phyloP scores from a whole-genome alignment of 37 sponge, comb jelly and placozoan genomes.

The Crambe crambe region DNA sequence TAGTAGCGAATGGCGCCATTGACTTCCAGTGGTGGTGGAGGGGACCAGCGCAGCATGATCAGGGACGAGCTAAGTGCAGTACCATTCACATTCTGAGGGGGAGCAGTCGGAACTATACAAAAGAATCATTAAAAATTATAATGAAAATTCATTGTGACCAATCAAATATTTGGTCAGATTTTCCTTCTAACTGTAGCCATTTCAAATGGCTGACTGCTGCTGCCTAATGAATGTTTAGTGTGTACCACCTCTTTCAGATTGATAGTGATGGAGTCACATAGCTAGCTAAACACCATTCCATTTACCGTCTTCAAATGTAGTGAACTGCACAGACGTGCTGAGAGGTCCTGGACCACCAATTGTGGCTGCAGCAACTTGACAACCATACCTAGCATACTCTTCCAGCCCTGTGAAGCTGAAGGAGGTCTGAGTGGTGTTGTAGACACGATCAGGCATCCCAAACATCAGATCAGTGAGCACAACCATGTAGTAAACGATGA shows the following conservation, averaged over 20 bases:
- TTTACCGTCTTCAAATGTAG: constrained; percentile 12
- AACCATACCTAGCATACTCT: constrained; percentile 19
- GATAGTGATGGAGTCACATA: no score
- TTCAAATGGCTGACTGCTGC: no score
- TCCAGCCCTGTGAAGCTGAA: constrained; percentile 22
- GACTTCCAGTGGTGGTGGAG: constrained; percentile 14
- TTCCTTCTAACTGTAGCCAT: no score
- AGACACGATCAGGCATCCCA: neutral
- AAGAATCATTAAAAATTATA: no score
- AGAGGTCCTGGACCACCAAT: constrained; percentile 26
- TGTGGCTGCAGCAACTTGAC: constrained; percentile 36
- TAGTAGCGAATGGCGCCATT: constrained; percentile 35
- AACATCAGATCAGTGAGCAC: neutral
- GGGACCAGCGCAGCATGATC: constrained; percentile 20
- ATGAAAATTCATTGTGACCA: no score
- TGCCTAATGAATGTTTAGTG: no score
- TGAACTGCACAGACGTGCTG: neutral
- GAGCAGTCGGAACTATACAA: constrained; percentile 14
- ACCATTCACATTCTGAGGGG: constrained; percentile 16
- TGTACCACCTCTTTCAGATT: no score
- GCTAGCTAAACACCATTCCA: no score
- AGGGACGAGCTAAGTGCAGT: neutral
- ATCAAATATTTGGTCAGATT: no score
- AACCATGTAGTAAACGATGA: constrained; percentile 19
- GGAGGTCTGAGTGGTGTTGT: neutral